Percentiles rank a stretch among this genome's conserved stretches.
Conservation (phyloP, 1,140 invertebrate species). For the Euura saliciscinereae region DNA sequence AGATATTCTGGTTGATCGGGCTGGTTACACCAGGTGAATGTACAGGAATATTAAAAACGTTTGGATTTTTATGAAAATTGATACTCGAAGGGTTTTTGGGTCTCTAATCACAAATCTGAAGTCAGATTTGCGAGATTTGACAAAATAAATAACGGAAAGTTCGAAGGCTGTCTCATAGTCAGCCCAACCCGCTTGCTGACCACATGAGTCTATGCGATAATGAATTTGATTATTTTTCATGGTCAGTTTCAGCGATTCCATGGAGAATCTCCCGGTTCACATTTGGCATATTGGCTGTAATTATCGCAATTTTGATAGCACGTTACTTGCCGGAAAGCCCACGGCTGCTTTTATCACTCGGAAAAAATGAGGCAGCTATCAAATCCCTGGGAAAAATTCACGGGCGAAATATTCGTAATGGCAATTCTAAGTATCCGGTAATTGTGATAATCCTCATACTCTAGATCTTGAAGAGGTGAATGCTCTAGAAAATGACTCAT, state of each 20-base stretch:
- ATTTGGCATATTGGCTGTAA: background rate
- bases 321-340: background rate
- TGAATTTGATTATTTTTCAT: background rate
- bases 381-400: background rate
- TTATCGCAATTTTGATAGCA: background rate
- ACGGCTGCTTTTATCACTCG: background rate
- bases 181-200: background rate
- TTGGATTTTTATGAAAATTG: no score
- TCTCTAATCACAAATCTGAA: no score
- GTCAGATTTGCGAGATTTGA: no score
- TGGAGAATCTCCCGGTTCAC: background rate
- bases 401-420: background rate
- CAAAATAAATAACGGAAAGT: no score
- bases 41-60: background rate
- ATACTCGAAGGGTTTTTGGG: no score
- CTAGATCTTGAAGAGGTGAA: no score
- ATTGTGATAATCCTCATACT: no score
- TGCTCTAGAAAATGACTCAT: no score
- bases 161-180: no score
- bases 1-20: slow-evolving; percentile 5
- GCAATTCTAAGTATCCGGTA: background rate
- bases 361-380: background rate
- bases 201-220: background rate
- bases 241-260: background rate
- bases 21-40: background rate